These are phyloP conservation scores for Microctonus hyperodae DNA, from an alignment of 2,888 invertebrate species.

Conservation along the genomic window DNA sequence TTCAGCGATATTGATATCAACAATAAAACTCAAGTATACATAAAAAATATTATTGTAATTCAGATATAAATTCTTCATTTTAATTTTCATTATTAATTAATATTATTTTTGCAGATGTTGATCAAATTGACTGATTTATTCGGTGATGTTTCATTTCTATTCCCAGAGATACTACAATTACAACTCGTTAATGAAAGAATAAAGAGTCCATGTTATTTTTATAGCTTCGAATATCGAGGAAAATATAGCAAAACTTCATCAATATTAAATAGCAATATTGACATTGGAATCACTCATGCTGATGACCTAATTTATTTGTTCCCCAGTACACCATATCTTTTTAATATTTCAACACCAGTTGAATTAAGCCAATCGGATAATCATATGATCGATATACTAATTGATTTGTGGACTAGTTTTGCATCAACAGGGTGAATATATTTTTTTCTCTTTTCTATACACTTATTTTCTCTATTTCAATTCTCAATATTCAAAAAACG, in stretches of 20 bases:
- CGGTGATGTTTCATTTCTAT: constrained; percentile 37
- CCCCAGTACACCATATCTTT: constrained; percentile 32
- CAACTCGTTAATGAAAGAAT: constrained; percentile 24
- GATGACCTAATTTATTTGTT: constrained; percentile 65
- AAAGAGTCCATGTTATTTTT: constrained; percentile 34
- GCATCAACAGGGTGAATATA: constrained; percentile 40
- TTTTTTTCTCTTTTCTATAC: not conserved
- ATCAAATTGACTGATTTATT: constrained; percentile 31
- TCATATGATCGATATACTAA: constrained; percentile 54
- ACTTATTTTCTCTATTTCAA: constrained; percentile 25
- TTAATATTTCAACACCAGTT: constrained; percentile 1
- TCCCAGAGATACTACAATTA: constrained; percentile 35
- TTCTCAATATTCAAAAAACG: no score
- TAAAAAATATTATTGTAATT: not conserved
- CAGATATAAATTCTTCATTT: not conserved
- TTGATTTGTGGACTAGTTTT: constrained; percentile 63
- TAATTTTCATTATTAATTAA: not conserved
- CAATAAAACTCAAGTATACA: constrained; percentile 35
- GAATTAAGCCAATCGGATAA: constrained; percentile 39
- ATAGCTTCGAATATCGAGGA: constrained; percentile 41
- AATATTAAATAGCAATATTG: not conserved
- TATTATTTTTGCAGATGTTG: constrained; percentile 30
- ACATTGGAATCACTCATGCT: constrained; percentile 61
- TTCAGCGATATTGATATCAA: constrained; percentile 24
- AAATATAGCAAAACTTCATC: constrained; percentile 29